These are phyloP conservation scores for Lasioglossum morio DNA, from an alignment of 2,888 invertebrate genomes.

Conservation along the genomic window DNA sequence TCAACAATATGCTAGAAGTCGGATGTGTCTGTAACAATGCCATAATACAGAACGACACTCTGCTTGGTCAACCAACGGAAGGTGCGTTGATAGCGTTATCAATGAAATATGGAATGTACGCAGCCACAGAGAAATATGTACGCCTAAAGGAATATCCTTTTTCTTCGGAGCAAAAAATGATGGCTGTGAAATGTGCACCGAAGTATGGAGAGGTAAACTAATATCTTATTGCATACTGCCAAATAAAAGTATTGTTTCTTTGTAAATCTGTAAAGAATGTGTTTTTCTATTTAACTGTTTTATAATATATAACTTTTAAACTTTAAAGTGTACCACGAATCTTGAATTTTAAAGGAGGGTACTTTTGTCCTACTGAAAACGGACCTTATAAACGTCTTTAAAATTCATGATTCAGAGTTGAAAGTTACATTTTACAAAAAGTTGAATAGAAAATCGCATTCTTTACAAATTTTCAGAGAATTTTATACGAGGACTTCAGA, in stretches of 20 bases:
- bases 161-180: conserved; percentile 98
- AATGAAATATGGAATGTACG: conserved; percentile 96
- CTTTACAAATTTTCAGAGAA: background rate
- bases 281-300: too few species aligned
- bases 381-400: too few species aligned
- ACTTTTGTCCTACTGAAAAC: too few species aligned
- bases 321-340: too few species aligned
- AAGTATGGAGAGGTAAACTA: conserved; percentile 89
- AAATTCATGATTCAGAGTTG: too few species aligned
- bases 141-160: conserved; percentile 98
- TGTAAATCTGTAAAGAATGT: too few species aligned
- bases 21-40: conserved; percentile 99
- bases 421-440: background rate
- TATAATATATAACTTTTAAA: too few species aligned
- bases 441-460: background rate
- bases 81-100: conserved; percentile 97
- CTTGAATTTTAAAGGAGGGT: too few species aligned
- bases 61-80: conserved; percentile 98
- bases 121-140: conserved; percentile 91
- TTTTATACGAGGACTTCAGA: background rate
- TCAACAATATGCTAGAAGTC: conserved; percentile 93
- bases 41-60: conserved; percentile 91
- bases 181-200: conserved; percentile 97
- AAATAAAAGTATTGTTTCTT: background rate
- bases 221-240: background rate